Percentiles rank a stretch among this genome's conserved stretches.
These are phyloP conservation scores for Asobara japonica DNA, from an alignment of 1,140 invertebrate species.

Conservation along the genomic window DNA sequence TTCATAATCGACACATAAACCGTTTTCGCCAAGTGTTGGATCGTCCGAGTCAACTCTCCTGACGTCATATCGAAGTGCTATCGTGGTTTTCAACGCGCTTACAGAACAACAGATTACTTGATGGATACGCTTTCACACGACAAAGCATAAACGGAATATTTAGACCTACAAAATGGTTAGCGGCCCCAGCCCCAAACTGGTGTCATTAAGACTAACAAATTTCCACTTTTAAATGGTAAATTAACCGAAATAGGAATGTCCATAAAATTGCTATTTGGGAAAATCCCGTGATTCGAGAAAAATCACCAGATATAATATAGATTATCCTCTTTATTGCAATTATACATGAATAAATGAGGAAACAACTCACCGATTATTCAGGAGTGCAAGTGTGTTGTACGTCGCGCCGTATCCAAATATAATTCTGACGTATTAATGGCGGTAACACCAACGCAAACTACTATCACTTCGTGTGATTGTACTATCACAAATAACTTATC, in stretches of 20 bases:
- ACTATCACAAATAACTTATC: neutral
- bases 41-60: neutral
- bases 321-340: neutral
- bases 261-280: neutral
- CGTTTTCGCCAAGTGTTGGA: neutral
- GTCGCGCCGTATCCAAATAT: conserved; percentile 42
- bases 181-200: neutral
- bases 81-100: neutral
- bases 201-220: too few relatives aligned
- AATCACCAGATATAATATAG: too few relatives aligned
- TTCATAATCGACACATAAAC: conserved; percentile 2
- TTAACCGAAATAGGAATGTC: too few relatives aligned
- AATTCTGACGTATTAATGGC: conserved; percentile 39
- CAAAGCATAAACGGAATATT: too few relatives aligned
- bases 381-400: conserved; percentile 31
- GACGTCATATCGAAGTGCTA: neutral
- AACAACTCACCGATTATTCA: conserved; percentile 49
- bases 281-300: neutral
- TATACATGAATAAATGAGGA: neutral
- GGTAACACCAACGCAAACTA: conserved; percentile 26
- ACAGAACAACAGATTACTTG: conserved; percentile 11
- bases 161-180: too few relatives aligned
- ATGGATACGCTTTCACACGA: neutral
- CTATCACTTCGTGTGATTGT: neutral
- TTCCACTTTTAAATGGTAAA: too few relatives aligned